phyloP scores from a whole-genome alignment of 35 echinoderm and acorn worm species.

The Ptychodera flava region DNA sequence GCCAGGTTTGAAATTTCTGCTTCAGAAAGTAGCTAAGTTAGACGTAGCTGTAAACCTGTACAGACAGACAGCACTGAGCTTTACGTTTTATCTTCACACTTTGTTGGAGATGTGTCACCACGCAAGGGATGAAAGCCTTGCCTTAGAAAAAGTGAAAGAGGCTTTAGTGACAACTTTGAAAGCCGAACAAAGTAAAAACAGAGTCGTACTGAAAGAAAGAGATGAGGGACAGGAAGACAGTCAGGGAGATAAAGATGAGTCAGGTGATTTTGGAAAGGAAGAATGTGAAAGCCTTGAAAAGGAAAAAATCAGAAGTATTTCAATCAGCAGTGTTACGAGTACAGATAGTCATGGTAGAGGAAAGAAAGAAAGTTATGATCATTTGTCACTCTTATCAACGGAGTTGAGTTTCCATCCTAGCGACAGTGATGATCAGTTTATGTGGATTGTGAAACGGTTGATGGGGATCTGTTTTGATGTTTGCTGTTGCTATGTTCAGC shows the following conservation, averaged over 20 bases:
- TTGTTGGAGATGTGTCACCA: slow-evolving; percentile 91
- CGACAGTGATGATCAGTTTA: slow-evolving; percentile 23
- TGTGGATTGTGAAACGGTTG: slow-evolving; percentile 79
- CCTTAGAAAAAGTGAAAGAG: slow-evolving; percentile 26
- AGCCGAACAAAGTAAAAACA: background rate
- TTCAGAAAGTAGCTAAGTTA: slow-evolving; percentile 96
- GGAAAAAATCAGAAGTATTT: background rate
- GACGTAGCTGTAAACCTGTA: slow-evolving; percentile 91
- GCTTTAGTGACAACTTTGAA: background rate
- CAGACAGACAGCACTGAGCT: slow-evolving; percentile 91
- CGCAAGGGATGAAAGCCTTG: slow-evolving; percentile 48
- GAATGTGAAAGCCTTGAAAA: background rate
- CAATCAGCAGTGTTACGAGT: background rate
- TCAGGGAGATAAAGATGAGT: background rate
- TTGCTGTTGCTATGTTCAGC: slow-evolving; percentile 73
- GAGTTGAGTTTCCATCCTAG: slow-evolving; percentile 72
- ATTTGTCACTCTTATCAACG: background rate
- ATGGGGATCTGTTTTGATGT: slow-evolving; percentile 90
- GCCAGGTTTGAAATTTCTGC: slow-evolving; percentile 94
- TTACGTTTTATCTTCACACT: slow-evolving; percentile 97
- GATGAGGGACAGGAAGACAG: background rate
- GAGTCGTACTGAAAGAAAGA: background rate
- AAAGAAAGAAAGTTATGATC: background rate
- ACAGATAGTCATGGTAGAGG: background rate
- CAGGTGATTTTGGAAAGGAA: background rate